Evolutionary conservation across 2,113 vertebrate species (phyloP), one percentile per base, ranked within the genome.

Genomic region (Glareola pratincola): DNA sequence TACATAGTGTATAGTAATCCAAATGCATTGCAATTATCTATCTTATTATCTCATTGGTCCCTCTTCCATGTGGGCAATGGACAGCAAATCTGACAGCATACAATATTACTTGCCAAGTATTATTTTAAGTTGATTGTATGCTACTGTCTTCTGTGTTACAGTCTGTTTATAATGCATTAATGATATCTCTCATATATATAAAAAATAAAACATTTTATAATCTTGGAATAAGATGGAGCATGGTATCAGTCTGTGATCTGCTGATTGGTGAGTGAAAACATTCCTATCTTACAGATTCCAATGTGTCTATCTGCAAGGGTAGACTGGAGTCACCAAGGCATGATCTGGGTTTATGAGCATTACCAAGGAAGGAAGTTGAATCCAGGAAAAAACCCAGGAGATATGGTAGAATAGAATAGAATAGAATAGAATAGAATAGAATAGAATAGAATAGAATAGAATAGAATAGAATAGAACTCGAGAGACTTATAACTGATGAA

Each of bases 21-120:
- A 75, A 82, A 66, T 75, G 8, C 27, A 45, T 62, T 76, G 47
- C 53, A 93, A 8, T 95, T 92, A 71, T 91, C 56, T 87, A 16
- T 8, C 21, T 94, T 82, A 92, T 80, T 89, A 79, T 92, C 34
- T 21, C 17, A 37, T 71, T 92, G 22, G 54, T 77, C 53, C 21
- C 51, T 94, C 37, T 66, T 87, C 23, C 22, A 53, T 43, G 15
- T 0, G 0, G 85, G 37, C 36, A 73, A 36, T 36, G 36, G 41
- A 73, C 36, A 95, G 24, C 19, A 91, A 90, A 68, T 50, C 39
- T 83, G 69, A 54, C 26, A 67, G 24, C 12, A 37, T 78, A 21
- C 18, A 41, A 45, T 13, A 14, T 75, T 48, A 21, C 24, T 51
- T 73, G 13, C 23, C 34, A 84, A 78, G 11, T 64, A 47, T 74